A percentile compares a stretch with the other conserved stretches of the same genome.
phyloP scores from a whole-genome alignment of 23 tunicate species.

The Halocynthia aurantium region DNA sequence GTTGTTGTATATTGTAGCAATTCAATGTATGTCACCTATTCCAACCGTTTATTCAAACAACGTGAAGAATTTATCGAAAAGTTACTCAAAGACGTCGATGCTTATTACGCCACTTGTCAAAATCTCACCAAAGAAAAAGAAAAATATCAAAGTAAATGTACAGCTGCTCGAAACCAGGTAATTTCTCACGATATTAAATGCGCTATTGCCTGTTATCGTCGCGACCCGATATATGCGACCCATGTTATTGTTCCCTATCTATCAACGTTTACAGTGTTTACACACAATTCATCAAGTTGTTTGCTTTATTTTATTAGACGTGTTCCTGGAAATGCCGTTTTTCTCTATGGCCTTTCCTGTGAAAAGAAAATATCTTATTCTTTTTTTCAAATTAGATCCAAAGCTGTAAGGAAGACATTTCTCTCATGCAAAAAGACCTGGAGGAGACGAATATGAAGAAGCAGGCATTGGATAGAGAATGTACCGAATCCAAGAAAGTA shows the following conservation, averaged over 20 bases:
- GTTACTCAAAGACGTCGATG: slow-evolving; percentile 46
- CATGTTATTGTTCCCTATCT: no score
- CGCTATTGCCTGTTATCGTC: no score
- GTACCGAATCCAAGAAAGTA: background rate
- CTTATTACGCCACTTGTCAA: slow-evolving; percentile 21
- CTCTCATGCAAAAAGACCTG: background rate
- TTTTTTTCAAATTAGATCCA: no score
- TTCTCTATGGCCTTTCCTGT: no score
- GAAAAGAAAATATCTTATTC: no score
- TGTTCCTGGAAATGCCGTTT: no score
- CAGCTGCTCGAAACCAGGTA: slow-evolving; percentile 5
- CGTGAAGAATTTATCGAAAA: slow-evolving; percentile 47
- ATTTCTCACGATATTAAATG: background rate
- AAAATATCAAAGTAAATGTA: slow-evolving; percentile 5
- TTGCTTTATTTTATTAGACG: no score
- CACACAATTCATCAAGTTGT: no score
- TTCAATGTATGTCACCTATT: slow-evolving; percentile 52
- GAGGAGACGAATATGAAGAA: slow-evolving; percentile 18
- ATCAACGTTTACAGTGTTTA: no score
- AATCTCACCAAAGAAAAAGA: slow-evolving; percentile 26
- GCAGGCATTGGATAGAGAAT: background rate
- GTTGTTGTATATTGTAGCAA: slow-evolving; percentile 24
- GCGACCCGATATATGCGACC: no score
- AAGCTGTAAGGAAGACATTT: no score
- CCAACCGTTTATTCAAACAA: slow-evolving; percentile 32